Base-by-base conservation (phyloP, 64 coral and sea anemone genomes). In the Stichodactyla mertensii region DNA sequence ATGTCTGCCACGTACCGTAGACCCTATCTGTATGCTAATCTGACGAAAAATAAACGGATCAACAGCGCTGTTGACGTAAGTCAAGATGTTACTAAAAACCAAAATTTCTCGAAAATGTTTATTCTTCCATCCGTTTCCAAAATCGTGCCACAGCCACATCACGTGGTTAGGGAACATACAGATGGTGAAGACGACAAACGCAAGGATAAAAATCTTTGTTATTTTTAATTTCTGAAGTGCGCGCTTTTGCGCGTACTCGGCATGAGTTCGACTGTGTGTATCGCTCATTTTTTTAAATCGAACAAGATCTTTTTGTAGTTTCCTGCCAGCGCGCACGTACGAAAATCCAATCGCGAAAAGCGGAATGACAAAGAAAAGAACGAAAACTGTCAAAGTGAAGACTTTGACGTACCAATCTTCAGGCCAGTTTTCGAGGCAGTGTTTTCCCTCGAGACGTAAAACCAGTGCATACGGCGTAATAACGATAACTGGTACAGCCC, bases 141-240 rank as follows among this genome's bases (percentile, higher is more conserved):
- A 99, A 77, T 94, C 93, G 52, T 99, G 90, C 89, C 93, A 99
- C 52, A 99, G 82, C 97, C 97, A 99, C 2, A 85, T 87, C 60
- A 92, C 69, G n/a, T 99, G 93, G 16, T 86, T 94, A 4, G 97
- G 97, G 6, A 99, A 26, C 97, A 99, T 95, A 24, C 97, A 99
- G 20, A 99, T 51, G 12, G 84, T 88, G 79, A 99, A 99, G 15
- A 82, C 91, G 0, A 95, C 86, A 51, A 99, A 93, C n/a, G 93
- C 97, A 2, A 80, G 59, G 51, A 89, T 84, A 84, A 99, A 99
- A 2, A 99, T 83, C 86, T 85, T 95, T 1, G 92, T 95, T 16
- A 99, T 61, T 61, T 60, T 80, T 11, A 90, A 55, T 54, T 95
- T 99, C 36, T 94, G 97, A 10, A 95, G 52, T 0, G 93, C 91